phyloP scores from a whole-genome alignment of 2,113 vertebrate genomes.

The Mirounga angustirostris region DNA sequence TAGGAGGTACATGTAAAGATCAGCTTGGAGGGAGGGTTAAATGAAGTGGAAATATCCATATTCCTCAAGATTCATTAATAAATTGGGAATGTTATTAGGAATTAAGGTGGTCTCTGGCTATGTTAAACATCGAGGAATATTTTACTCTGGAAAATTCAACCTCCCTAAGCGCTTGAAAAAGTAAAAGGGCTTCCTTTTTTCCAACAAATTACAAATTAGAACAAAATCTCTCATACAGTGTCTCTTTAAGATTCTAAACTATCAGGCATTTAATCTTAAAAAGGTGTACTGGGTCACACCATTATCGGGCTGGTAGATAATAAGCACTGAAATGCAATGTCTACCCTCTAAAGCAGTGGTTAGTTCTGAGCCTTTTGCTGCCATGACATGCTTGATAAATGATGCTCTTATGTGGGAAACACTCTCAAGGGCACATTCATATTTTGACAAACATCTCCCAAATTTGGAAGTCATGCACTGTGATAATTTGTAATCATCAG shows the following conservation, averaged over 20 bases:
- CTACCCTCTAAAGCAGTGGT: not conserved
- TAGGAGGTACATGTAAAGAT: not conserved
- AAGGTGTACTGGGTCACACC: not conserved
- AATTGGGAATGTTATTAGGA: not conserved
- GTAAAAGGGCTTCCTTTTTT: not conserved
- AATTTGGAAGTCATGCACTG: not conserved
- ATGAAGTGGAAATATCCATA: not conserved
- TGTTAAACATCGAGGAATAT: not conserved
- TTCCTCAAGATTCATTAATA: conserved; percentile 40
- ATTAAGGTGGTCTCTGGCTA: not conserved
- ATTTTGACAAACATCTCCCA: conserved; percentile 6
- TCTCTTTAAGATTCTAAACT: not conserved
- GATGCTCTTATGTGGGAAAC: not conserved
- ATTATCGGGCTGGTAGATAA: not conserved
- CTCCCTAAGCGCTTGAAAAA: not conserved
- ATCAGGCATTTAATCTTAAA: not conserved
- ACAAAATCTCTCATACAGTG: not conserved
- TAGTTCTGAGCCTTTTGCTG: not conserved
- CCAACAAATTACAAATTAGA: not conserved
- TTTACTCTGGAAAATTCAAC: conserved; percentile 31
- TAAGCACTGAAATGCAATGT: not conserved
- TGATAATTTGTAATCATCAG: conserved; percentile 12
- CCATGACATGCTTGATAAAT: not conserved
- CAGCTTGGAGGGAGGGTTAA: not conserved
- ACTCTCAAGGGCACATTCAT: not conserved